Evolutionary conservation across 2,113 vertebrate genomes (phyloP).

Genomic region (Morone chrysops): DNA sequence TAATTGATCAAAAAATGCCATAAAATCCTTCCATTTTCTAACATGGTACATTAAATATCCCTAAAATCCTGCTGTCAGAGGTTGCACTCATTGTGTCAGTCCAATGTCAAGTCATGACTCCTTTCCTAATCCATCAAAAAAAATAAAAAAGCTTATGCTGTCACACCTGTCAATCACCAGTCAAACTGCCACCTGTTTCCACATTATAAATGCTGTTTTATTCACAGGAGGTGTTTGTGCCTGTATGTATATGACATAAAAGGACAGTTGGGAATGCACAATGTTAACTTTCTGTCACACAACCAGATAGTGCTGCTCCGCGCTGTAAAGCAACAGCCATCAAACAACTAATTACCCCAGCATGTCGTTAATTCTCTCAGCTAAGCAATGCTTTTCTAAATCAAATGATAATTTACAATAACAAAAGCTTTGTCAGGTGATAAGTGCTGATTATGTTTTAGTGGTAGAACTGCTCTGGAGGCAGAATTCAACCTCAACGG

Average conservation of each 20-base stretch:
- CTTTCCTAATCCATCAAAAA: not conserved
- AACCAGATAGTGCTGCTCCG: not conserved
- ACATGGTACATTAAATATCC: not conserved
- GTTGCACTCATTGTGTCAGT: not conserved
- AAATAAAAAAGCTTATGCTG: not conserved
- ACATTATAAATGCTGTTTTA: slow-evolving; percentile 21
- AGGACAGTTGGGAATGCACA: not conserved
- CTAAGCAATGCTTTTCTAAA: slow-evolving; percentile 8
- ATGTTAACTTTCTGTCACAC: not conserved
- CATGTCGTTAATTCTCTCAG: slow-evolving; percentile 4
- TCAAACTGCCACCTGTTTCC: slow-evolving; percentile 22
- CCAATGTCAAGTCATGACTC: slow-evolving; percentile 2
- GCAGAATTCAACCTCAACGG: slow-evolving; percentile 9
- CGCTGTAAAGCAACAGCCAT: not conserved
- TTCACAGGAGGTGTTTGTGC: slow-evolving; percentile 9
- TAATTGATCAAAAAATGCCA: no score
- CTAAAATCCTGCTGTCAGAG: no score
- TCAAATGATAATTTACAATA: slow-evolving; percentile 13
- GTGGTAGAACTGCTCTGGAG: not conserved
- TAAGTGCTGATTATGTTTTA: not conserved
- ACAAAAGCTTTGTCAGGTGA: slow-evolving; percentile 22
- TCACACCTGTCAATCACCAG: slow-evolving; percentile 40
- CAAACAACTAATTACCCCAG: slow-evolving; percentile 20
- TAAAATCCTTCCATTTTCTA: not conserved
- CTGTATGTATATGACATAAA: not conserved